Base-by-base conservation (phyloP, 2,797 vertebrate species). In the Hyperoplus lanceolatus region DNA sequence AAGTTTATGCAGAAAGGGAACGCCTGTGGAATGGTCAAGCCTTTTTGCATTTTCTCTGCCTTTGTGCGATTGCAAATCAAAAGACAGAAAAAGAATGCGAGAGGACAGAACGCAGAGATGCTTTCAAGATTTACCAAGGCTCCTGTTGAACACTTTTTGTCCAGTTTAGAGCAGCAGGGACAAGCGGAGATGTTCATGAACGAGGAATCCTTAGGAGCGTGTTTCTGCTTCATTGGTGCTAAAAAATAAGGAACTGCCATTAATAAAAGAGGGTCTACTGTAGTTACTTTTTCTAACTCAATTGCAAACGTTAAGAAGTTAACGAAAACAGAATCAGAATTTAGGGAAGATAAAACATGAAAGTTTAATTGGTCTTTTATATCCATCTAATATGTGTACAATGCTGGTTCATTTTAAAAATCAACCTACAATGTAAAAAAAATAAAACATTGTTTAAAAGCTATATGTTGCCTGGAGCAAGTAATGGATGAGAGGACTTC, bases 21-120 rank as follows among this genome's bases (percentile, higher is more conserved):
- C 75, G 92, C 90, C 87, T 87, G 89, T 90, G 90, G 93, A 95
- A 95, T 94, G 90, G 93, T 93, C 91, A 95, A 94, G 88, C 89
- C 88, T 94, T 94, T 91, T 91, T 87, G 87, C 89, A 87, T 94
- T 94, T 94, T 89, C 85, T 91, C 88, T 75, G 89, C 90, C 77
- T 94, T 94, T 95, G 90, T 94, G 83, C 12, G 5, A 81, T 67
- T 75, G 77, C 54, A 82, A 93, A 83, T 80, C 77, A 89, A 90
- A 91, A 86, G 83, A 86, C 67, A 53, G 67, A 54, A 57, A 79
- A 89, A 77, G 67, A 80, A 83, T 67, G 63, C 66, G 79, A 86
- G 82, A 82, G 45, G 75, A 73, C 12, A 80, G 74, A 83, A 74
- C 62, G 74, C 11, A 54, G 70, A 36, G 74, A 82, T 80, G 83